Conservation (phyloP, 1,140 invertebrate species). For the Micrasema longulum region DNA sequence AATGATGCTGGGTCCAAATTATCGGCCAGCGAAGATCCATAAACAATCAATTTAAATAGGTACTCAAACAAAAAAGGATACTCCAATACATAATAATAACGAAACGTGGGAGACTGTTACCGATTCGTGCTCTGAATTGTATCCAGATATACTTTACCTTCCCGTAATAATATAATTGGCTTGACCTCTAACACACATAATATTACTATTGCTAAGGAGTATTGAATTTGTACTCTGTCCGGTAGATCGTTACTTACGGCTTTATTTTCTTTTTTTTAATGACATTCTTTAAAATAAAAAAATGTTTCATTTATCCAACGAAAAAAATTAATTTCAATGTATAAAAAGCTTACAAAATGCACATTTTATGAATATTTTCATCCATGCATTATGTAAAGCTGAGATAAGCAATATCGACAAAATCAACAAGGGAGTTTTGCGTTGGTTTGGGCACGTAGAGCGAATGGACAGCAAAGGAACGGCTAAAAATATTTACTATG, state of each 20-base stretch:
- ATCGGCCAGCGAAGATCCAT: conserved; percentile 13
- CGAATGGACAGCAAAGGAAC: no score
- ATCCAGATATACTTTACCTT: neutral
- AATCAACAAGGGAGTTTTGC: no score
- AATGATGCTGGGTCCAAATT: neutral
- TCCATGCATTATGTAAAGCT: no score
- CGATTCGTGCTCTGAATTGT: conserved; percentile 5
- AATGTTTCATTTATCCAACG: no score
- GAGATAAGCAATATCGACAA: no score
- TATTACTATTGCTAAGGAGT: conserved; percentile 5
- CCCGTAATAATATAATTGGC: conserved; percentile 20
- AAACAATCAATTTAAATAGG: conserved; percentile 30
- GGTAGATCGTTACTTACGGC: neutral
- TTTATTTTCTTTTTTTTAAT: no score
- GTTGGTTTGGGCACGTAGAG: no score
- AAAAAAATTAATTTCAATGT: no score
- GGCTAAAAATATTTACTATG: no score
- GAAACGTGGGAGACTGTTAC: conserved; percentile 25
- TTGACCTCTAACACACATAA: conserved; percentile 22
- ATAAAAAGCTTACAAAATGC: no score
- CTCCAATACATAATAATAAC: conserved; percentile 1
- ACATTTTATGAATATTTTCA: no score
- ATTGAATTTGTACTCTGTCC: neutral
- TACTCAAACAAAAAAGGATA: neutral
- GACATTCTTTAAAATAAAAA: no score